Evolutionary conservation across 2,888 invertebrate species (phyloP), one percentile per base, ranked within the genome.

Genomic region (Drosophila subsilvestris): DNA sequence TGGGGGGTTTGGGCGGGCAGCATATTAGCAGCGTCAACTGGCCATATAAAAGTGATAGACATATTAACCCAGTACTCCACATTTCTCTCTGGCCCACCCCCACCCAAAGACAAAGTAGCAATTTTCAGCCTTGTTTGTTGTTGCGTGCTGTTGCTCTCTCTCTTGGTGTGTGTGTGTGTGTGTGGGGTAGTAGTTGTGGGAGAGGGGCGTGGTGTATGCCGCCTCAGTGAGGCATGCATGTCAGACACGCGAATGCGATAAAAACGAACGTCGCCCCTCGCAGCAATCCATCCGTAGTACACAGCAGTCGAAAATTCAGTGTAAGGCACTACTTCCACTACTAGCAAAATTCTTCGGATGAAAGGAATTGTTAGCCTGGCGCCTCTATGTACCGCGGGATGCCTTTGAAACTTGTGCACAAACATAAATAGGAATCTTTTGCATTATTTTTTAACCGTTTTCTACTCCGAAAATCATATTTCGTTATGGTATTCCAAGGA

Each of bases 21-120:
- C 29, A 10, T 59, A 70, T 85, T 82, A 79, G 73, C n/a, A 72
- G 73, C 80, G 75, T 69, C 83, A 85, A 85, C 80, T 80, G 75
- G 74, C 78, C 84, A 76, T 88, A 76, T 86, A 82, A 79, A 86
- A 86, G 83, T 79, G 88, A 84, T 85, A 86, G 84, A 84, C 84
- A 85, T 83, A 85, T 85, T 85, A 85, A 85, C 84, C 84, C 73
- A 85, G 71, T 88, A 88, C 74, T 88, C 84, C 76, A 85, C 83
- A 87, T 85, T 87, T 79, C 72, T 63, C 48, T 62, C 51, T 63
- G 62, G n/a, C 48, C 48, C 63, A 57, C 60, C 29, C 51, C 54
- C 43, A n/a, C n/a, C n/a, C n/a, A n/a, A 57, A 79, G 67, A 79
- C 87, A 84, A 84, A 84, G 88, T 85, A 85, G 83, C 88, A 88